Evolutionary conservation across 1,140 invertebrate genomes (phyloP), one percentile per base, ranked within the genome.

Genomic region (Trichonephila clavata): DNA sequence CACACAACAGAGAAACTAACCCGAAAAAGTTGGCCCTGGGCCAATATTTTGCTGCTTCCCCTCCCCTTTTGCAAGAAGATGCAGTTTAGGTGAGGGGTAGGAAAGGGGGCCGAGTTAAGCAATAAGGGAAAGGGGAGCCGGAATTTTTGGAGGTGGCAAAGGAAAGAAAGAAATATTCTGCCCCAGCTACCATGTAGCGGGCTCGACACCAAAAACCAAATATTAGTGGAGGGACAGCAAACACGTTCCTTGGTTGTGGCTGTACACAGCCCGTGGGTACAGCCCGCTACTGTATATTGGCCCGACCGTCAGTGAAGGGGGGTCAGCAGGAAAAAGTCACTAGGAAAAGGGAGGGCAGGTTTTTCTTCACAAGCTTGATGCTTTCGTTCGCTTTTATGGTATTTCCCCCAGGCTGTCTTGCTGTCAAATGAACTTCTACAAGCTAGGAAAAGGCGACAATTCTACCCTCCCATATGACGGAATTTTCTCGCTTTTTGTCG

Each of bases 171-270:
- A 92, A 86, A 92, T 50, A 81, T 32, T 63, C 65, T 24, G 63
- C 81, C 83, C n/a, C 13, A 32, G 81, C 77, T 86, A 92, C 32
- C 57, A 77, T 87, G 84, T 93, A 61, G 71, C 80, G 61, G 93
- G 59, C 93, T 59, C 86, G 59, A 94, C 93, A 94, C 93, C 93
- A 94, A 94, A 94, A 94, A 90, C 93, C 93, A 94, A 94, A 94
- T 94, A 94, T 94, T 94, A 77, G 93, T 94, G 93, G 57, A 94
- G 80, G 77, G 32, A 90, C 93, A 88, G 86, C 93, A 94, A 94
- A 94, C 93, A 94, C 93, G 93, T 81, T 90, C 63, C 93, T 94
- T 84, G 93, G 86, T 94, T 94, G 93, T 90, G 93, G 93, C 92
- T 84, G 93, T 94, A 94, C 93, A 94, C 80, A 94, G 87, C 93